Percentiles rank a stretch among this genome's conserved stretches.
Conservation (phyloP, 2,113 vertebrate species). For the Cynopterus brachyotis region DNA sequence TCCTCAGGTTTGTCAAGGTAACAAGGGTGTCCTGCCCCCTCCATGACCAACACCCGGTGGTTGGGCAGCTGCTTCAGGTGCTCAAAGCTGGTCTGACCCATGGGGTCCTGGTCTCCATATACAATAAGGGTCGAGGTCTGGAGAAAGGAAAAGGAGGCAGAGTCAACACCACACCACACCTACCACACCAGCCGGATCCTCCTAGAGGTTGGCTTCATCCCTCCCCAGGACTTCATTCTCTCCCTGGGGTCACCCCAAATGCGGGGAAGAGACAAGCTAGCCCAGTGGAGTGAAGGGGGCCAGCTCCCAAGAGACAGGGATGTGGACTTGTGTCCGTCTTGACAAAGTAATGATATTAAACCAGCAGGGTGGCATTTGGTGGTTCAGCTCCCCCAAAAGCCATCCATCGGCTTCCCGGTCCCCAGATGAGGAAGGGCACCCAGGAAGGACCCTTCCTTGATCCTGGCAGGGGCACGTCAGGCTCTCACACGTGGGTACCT, state of each 20-base stretch:
- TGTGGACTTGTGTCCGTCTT: neutral
- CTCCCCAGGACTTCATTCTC: neutral
- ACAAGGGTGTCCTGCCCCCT: slow-evolving; percentile 93
- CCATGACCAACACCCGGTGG: slow-evolving; percentile 91
- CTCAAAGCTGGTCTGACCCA: slow-evolving; percentile 89
- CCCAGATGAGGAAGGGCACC: neutral
- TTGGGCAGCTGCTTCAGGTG: slow-evolving; percentile 91
- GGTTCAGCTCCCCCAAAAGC: neutral
- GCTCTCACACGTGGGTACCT: slow-evolving; percentile 82
- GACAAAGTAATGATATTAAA: neutral
- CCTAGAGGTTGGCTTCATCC: neutral
- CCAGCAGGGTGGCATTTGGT: neutral
- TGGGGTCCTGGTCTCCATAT: slow-evolving; percentile 92
- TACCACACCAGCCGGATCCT: neutral
- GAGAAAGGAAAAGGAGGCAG: neutral
- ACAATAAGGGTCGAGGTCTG: slow-evolving; percentile 92
- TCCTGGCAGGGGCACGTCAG: neutral
- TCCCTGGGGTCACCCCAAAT: neutral
- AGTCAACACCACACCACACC: neutral
- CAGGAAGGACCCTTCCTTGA: neutral
- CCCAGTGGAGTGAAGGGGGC: neutral
- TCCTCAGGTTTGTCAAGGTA: slow-evolving; percentile 94
- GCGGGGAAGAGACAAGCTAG: neutral
- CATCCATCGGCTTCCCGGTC: neutral
- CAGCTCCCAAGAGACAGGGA: neutral